phyloP scores from a whole-genome alignment of 2,113 vertebrate genomes.

The Carassius gibelio region DNA sequence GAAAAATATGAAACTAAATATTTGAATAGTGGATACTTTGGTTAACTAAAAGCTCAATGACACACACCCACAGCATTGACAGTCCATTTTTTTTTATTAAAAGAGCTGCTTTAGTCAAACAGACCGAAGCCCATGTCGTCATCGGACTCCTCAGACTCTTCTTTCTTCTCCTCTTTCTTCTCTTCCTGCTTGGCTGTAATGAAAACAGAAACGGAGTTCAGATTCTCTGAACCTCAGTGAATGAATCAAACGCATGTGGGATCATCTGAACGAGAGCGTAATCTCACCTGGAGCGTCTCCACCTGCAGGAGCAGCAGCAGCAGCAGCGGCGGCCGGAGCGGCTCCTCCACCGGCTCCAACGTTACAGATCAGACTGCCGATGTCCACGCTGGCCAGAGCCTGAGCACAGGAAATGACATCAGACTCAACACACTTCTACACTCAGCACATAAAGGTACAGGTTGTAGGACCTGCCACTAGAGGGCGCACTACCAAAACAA shows the following conservation, averaged over 20 bases:
- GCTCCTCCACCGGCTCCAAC: slow-evolving; percentile 89
- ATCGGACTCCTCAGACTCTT: slow-evolving; percentile 95
- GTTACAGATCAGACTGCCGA: slow-evolving; percentile 92
- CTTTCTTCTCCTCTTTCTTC: slow-evolving; percentile 98
- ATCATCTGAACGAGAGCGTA: background rate
- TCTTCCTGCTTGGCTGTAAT: slow-evolving; percentile 87
- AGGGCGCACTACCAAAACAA: no score
- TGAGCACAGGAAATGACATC: slow-evolving; percentile 53
- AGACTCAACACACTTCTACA: background rate
- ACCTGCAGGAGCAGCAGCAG: slow-evolving; percentile 64
- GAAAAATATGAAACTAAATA: no score
- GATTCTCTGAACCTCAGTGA: background rate
- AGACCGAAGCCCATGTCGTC: slow-evolving; percentile 99
- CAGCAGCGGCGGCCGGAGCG: slow-evolving; percentile 75
- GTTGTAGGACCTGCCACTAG: no score
- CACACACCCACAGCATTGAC: no score
- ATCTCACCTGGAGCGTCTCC: slow-evolving; percentile 82
- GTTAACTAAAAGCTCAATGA: no score
- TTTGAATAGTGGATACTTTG: no score
- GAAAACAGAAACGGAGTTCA: slow-evolving; percentile 1
- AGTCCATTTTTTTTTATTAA: background rate
- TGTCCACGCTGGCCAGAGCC: slow-evolving; percentile 89
- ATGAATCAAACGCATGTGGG: background rate
- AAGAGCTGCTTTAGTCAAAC: slow-evolving; percentile 84
- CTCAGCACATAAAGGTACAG: no score